Evolutionary conservation across 1,140 invertebrate species (phyloP).

Genomic region (Plectrocnemia conspersa): DNA sequence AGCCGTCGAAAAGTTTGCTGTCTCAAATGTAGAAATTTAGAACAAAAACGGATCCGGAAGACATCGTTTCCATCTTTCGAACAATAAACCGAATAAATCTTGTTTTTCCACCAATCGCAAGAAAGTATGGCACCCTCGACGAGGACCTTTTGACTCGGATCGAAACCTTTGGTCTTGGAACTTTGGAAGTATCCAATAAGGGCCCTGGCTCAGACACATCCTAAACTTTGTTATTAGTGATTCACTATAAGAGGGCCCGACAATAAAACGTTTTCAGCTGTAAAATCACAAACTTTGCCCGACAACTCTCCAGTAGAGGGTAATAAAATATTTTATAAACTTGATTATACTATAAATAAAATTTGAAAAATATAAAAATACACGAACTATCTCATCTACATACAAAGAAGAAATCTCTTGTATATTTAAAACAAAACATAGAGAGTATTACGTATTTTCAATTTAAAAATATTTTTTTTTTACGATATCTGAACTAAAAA

Average conservation of each 20-base stretch:
- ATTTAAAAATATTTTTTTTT: no score
- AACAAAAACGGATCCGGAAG: slow-evolving; percentile 5
- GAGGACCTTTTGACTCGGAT: slow-evolving; percentile 1
- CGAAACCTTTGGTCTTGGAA: neutral
- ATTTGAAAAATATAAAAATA: no score
- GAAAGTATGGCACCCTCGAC: slow-evolving; percentile 4
- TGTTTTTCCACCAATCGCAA: slow-evolving; percentile 28
- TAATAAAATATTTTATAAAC: no score
- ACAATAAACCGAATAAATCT: slow-evolving; percentile 24
- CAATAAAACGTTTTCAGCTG: slow-evolving; percentile 15
- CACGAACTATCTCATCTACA: no score
- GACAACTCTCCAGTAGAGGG: no score
- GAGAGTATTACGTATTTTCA: no score
- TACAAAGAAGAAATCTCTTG: no score
- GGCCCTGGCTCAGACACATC: neutral
- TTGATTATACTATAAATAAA: no score
- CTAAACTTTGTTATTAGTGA: slow-evolving; percentile 29
- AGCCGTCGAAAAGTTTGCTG: neutral
- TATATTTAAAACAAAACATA: no score
- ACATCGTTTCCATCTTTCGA: slow-evolving; percentile 2
- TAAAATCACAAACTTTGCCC: no score
- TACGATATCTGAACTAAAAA: no score
- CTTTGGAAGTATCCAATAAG: neutral
- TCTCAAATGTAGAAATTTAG: slow-evolving; percentile 1
- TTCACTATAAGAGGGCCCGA: slow-evolving; percentile 16